Base-by-base conservation (phyloP, 1,140 invertebrate genomes). In the Megalopta genalis region DNA sequence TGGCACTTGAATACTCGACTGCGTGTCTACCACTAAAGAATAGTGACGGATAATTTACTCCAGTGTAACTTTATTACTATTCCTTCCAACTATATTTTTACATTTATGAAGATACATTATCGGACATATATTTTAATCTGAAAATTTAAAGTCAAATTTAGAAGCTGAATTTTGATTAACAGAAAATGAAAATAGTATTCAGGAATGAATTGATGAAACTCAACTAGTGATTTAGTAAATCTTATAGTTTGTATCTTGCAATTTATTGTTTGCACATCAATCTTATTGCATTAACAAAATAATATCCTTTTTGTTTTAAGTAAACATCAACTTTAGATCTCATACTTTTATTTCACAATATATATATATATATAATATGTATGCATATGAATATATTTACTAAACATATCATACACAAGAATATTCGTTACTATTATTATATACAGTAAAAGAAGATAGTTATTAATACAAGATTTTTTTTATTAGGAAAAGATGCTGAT, bases 391-490 rank as follows among this genome's bases (percentile, higher is more conserved):
- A 59, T 25, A 12, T 60, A 60, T 57, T 57, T n/a, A 57, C 6
- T 21, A 57, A 25, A 1, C 23, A 25, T 23, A 59, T 25, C 4
- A 25, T 25, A 59, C n/a, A 10, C 7, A 18, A 6, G 18, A 18
- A 25, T 21, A n/a, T 25, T 57, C 42, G n/a, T 46, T 3, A 57
- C 10, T 42, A 63, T 32, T 23, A 76, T 16, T 59, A 67, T 42
- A 21, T 66, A 18, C 18, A 16, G 67, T 59, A 18, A 23, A n/a
- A 54, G 52, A 75, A 54, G 27, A 39, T 68, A 49, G 14, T 68
- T 62, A 60, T 60, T 18, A 18, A 46, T 32, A 32, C n/a, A 49
- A 12, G 21, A 64, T 42, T 77, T 77, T 60, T 57, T 70, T 62
- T 32, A 25, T 70, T 16, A 62, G 46, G 46, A 42, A 77, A 70